These are phyloP conservation scores for Caenorhabditis tropicalis DNA, from an alignment of 1,140 invertebrate genomes.

Conservation along the genomic window DNA sequence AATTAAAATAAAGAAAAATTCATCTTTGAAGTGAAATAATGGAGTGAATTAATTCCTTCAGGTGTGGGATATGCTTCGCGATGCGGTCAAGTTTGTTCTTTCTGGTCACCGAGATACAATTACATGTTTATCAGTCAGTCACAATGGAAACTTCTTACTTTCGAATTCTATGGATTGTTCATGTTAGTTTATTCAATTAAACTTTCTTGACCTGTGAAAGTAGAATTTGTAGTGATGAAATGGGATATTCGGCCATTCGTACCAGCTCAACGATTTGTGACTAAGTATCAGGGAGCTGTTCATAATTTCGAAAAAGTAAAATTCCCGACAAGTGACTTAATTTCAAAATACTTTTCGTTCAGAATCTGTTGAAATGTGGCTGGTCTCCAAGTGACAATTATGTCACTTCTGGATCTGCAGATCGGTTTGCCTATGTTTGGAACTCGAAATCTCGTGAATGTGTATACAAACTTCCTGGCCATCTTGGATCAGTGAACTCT, in stretches of 20 bases:
- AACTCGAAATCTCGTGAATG: slow-evolving; percentile 81
- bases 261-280: slow-evolving; percentile 88
- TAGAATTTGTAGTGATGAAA: slow-evolving; percentile 74
- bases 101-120: slow-evolving; percentile 90
- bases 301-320: slow-evolving; percentile 95
- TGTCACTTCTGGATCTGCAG: slow-evolving; percentile 88
- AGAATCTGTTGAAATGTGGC: slow-evolving; percentile 84
- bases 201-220: background rate
- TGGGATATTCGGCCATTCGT: slow-evolving; percentile 81
- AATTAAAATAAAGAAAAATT: too few species aligned
- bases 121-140: slow-evolving; percentile 87
- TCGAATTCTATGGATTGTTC: slow-evolving; percentile 98
- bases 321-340: background rate
- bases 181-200: slow-evolving; percentile 66
- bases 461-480: slow-evolving; percentile 95
- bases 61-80: slow-evolving; percentile 90
- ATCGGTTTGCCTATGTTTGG: slow-evolving; percentile 95
- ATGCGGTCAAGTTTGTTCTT: slow-evolving; percentile 84
- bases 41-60: background rate
- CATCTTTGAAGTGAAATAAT: background rate
- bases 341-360: slow-evolving; percentile 31
- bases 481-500: slow-evolving; percentile 95
- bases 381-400: slow-evolving; percentile 86
- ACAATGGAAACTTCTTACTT: slow-evolving; percentile 89
- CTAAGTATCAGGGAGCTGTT: slow-evolving; percentile 89